Evolutionary conservation across 2,113 vertebrate species (phyloP).

Genomic region (Podocnemis expansa): DNA sequence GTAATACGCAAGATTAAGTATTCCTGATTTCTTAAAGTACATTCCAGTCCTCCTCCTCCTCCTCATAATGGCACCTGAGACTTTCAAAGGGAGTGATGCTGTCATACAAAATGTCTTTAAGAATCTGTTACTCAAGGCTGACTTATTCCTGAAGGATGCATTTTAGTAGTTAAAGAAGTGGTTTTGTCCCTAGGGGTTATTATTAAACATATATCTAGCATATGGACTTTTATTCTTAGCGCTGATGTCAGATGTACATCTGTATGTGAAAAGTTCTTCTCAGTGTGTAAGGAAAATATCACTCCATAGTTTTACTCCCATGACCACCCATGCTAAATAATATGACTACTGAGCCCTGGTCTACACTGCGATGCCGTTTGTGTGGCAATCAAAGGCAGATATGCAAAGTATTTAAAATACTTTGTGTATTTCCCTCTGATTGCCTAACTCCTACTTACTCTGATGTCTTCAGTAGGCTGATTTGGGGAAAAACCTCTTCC

Average conservation of each 20-base stretch:
- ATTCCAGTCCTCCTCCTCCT: neutral
- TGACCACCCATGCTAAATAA: too few relatives aligned
- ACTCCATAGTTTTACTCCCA: too few relatives aligned
- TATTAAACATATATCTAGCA: constrained; percentile 53
- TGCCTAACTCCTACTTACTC: too few relatives aligned
- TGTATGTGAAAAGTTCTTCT: constrained; percentile 37
- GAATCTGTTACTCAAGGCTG: constrained; percentile 51
- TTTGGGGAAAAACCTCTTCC: too few relatives aligned
- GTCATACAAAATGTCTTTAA: constrained; percentile 71
- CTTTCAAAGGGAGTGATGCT: constrained; percentile 67
- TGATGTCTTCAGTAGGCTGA: too few relatives aligned
- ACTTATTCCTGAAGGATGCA: constrained; percentile 50
- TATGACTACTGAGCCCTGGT: constrained; percentile 6
- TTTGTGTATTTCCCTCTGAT: too few relatives aligned
- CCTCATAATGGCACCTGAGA: constrained; percentile 53
- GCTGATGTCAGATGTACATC: constrained; percentile 65
- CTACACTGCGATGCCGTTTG: too few relatives aligned
- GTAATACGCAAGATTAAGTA: constrained; percentile 68
- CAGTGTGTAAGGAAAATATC: constrained; percentile 51
- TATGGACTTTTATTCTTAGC: constrained; percentile 22
- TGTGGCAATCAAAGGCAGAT: too few relatives aligned
- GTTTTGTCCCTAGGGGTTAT: constrained; percentile 46
- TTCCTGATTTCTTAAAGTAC: constrained; percentile 52
- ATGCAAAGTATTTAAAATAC: too few relatives aligned
- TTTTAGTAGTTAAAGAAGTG: constrained; percentile 63